These are phyloP conservation scores for Nemapogon koenigi DNA, from an alignment of 2,888 invertebrate species.

Conservation along the genomic window DNA sequence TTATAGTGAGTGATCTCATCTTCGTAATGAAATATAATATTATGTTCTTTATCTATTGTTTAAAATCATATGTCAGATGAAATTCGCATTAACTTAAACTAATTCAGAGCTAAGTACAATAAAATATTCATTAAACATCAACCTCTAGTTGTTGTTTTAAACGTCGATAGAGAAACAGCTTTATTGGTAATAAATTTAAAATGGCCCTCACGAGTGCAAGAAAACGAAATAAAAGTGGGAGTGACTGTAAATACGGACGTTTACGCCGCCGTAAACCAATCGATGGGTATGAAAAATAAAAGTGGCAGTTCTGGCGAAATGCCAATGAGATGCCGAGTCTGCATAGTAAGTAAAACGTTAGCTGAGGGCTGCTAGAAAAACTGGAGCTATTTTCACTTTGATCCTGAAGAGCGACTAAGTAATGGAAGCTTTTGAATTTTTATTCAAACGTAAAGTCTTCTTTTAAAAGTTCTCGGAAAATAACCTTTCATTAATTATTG, in stretches of 20 bases:
- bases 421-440: too few relatives aligned
- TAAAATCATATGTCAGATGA: too few relatives aligned
- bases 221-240: constrained; percentile 37
- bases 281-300: constrained; percentile 47
- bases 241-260: constrained; percentile 45
- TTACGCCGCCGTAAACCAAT: constrained; percentile 51
- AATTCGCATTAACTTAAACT: too few relatives aligned
- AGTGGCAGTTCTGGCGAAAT: constrained; percentile 42
- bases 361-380: constrained; percentile 32
- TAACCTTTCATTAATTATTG: too few relatives aligned
- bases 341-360: constrained; percentile 22
- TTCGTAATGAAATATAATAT: too few relatives aligned
- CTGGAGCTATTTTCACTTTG: constrained; percentile 37
- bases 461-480: too few relatives aligned
- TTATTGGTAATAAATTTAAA: constrained; percentile 42
- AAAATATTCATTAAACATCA: background rate
- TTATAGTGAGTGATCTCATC: too few relatives aligned
- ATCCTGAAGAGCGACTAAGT: too few relatives aligned
- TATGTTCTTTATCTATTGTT: too few relatives aligned
- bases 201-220: constrained; percentile 36
- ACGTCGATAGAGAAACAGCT: constrained; percentile 26
- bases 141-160: constrained; percentile 19
- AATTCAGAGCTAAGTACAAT: too few relatives aligned
- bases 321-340: constrained; percentile 44
- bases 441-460: too few relatives aligned